A percentile compares a stretch with the other conserved stretches of the same genome.
These are phyloP conservation scores for Allygus modestus DNA, from an alignment of 2,888 invertebrate species.

Conservation along the genomic window DNA sequence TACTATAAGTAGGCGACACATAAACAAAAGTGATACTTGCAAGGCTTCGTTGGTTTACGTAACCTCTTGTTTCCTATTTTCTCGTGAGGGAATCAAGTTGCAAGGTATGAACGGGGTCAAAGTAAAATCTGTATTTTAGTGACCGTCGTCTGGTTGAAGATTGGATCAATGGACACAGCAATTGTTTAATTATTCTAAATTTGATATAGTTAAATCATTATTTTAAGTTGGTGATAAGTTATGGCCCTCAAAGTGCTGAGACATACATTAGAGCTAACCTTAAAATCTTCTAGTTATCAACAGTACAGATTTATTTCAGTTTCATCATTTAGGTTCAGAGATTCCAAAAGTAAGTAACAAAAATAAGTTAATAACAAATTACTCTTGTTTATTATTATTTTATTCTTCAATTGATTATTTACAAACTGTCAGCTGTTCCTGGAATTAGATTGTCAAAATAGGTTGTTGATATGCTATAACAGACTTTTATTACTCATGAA, in stretches of 20 bases:
- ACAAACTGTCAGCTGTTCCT: no score
- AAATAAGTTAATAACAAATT: no score
- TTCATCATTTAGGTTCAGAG: slow-evolving; percentile 39
- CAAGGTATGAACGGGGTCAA: slow-evolving; percentile 35
- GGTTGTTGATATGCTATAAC: no score
- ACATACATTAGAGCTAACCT: slow-evolving; percentile 41
- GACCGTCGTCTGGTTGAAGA: background rate
- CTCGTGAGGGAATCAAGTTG: background rate
- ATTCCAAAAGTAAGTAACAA: slow-evolving; percentile 26
- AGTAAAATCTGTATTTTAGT: slow-evolving; percentile 16
- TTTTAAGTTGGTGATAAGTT: slow-evolving; percentile 9
- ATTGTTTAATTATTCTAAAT: background rate
- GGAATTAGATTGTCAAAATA: no score
- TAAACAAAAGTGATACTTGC: background rate
- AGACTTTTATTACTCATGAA: no score
- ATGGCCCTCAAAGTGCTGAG: slow-evolving; percentile 57
- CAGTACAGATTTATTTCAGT: slow-evolving; percentile 50
- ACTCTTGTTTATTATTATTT: background rate
- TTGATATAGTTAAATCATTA: background rate
- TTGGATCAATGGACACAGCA: background rate
- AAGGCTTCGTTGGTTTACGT: slow-evolving; percentile 7
- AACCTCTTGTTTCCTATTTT: background rate
- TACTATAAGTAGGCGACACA: background rate
- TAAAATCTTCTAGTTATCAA: slow-evolving; percentile 1
- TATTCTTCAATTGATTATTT: no score